A percentile compares a stretch with the other conserved stretches of the same genome.
Evolutionary conservation across 1,140 invertebrate species (phyloP).

Genomic region (Berghia stephanieae): DNA sequence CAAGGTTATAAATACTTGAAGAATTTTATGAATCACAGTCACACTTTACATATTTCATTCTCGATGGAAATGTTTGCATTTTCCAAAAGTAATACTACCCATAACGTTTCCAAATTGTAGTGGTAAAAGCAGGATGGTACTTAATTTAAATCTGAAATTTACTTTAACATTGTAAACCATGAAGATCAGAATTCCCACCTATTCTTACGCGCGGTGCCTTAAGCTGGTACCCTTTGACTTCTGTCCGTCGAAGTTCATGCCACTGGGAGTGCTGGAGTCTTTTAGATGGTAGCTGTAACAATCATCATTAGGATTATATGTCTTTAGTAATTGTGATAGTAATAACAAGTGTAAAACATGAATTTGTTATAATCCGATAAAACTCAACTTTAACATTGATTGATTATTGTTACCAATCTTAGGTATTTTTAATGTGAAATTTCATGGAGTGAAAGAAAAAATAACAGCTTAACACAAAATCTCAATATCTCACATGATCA

Average conservation of each 20-base stretch:
- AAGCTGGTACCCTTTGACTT: slow-evolving; percentile 48
- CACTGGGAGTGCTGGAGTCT: slow-evolving; percentile 54
- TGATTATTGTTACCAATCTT: no score
- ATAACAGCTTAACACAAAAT: no score
- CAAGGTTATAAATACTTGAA: no score
- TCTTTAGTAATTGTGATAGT: no score
- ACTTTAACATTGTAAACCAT: background rate
- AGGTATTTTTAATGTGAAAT: no score
- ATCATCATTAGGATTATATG: no score
- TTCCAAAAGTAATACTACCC: background rate
- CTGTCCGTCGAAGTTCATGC: slow-evolving; percentile 48
- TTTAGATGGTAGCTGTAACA: slow-evolving; percentile 53
- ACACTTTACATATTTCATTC: background rate
- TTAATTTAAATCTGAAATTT: background rate
- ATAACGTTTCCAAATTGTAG: background rate
- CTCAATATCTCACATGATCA: no score
- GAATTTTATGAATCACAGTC: background rate
- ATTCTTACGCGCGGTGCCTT: slow-evolving; percentile 54
- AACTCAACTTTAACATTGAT: no score
- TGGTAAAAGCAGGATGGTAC: background rate
- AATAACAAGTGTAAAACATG: no score
- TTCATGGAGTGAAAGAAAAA: no score
- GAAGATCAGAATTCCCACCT: slow-evolving; percentile 36
- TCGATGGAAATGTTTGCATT: background rate
- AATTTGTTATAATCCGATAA: no score